Percentiles rank a stretch among this genome's conserved stretches.
phyloP scores from a whole-genome alignment of 2,113 vertebrate genomes.

The Lepidothrix coronata region DNA sequence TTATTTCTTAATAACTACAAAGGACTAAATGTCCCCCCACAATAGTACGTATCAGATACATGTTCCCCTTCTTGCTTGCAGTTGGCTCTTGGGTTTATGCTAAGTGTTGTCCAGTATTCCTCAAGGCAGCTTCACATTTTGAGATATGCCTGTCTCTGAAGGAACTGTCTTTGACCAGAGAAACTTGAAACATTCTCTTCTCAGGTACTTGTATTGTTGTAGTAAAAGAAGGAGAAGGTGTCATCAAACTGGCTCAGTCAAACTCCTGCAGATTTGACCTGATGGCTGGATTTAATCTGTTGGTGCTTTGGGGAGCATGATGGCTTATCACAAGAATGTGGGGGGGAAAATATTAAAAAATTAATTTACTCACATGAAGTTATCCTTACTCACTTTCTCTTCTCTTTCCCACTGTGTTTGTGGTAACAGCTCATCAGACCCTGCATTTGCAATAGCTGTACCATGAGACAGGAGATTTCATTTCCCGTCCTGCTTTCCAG shows the following conservation, averaged over 20 bases:
- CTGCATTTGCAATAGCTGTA: neutral
- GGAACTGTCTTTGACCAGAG: neutral
- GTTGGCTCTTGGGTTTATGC: neutral
- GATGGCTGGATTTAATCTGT: neutral
- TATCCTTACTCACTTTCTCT: neutral
- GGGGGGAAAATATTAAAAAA: neutral
- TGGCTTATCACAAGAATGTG: neutral
- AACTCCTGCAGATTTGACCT: neutral
- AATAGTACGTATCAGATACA: rapidly evolving
- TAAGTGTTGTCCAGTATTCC: neutral
- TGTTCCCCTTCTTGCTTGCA: neutral
- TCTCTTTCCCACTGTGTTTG: neutral
- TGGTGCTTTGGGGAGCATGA: neutral
- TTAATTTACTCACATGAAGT: neutral
- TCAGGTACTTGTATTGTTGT: neutral
- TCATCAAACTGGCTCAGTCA: neutral
- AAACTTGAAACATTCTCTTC: neutral
- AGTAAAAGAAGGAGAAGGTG: neutral
- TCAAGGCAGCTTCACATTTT: neutral
- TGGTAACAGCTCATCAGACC: neutral
- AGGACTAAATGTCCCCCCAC: neutral
- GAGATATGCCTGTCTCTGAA: neutral
- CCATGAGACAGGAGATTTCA: slow-evolving; percentile 4
- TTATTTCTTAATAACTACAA: neutral
- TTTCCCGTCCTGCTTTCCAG: neutral